A percentile compares a stretch with the other conserved stretches of the same genome.
Evolutionary conservation across 2,888 invertebrate genomes (phyloP).

Genomic region (Hoplodrina ambigua): DNA sequence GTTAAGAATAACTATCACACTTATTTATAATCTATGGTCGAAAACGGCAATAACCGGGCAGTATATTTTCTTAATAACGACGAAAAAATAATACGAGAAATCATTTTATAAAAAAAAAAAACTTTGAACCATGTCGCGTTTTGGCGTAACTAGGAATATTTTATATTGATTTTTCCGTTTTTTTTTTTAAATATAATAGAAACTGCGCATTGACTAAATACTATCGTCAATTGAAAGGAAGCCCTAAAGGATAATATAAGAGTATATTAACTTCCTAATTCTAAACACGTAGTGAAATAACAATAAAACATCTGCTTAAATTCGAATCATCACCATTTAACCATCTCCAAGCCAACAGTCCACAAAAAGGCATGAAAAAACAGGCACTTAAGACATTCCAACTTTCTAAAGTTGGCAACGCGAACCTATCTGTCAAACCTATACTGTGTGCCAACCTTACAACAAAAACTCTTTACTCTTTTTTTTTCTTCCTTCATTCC

Average conservation of each 20-base stretch:
- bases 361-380: constrained; percentile 25
- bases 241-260: constrained; percentile 28
- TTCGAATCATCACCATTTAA: background rate
- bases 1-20: constrained; percentile 56
- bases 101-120: constrained; percentile 28
- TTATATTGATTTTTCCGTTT: background rate
- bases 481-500: constrained; percentile 20
- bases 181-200: background rate
- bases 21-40: constrained; percentile 60
- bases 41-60: constrained; percentile 69
- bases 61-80: constrained; percentile 68
- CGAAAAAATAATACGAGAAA: constrained; percentile 43
- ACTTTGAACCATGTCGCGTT: constrained; percentile 22
- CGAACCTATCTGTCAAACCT: constrained; percentile 28
- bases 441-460: constrained; percentile 15
- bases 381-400: constrained; percentile 32
- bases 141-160: constrained; percentile 54
- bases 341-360: constrained; percentile 10
- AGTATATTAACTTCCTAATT: background rate
- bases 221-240: constrained; percentile 27
- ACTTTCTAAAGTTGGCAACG: constrained; percentile 22
- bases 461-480: constrained; percentile 15
- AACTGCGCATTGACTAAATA: constrained; percentile 7
- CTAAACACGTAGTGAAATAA: constrained; percentile 5
- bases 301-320: background rate